Evolutionary conservation across 2,797 vertebrate species (phyloP), one percentile per base, ranked within the genome.

Genomic region (Bovichtus variegatus): DNA sequence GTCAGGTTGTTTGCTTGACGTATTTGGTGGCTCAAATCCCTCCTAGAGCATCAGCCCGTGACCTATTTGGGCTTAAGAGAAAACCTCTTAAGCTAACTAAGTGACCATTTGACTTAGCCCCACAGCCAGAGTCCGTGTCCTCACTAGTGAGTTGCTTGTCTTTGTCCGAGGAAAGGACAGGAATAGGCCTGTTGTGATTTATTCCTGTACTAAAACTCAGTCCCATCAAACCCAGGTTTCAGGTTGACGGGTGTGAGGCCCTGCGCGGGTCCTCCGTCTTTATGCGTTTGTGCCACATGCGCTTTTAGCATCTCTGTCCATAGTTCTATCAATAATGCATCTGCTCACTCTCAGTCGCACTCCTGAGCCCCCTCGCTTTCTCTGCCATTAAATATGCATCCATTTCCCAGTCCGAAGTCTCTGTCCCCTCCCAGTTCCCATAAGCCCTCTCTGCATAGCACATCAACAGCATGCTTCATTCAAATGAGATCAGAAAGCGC

Each of bases 311-410:
- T 90, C 83, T 92, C 85, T 11, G 78, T 90, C 88, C 83, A 38
- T 79, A 64, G 76, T 78, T 72, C 34, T 71, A 94, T 95, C 83
- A 95, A 94, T 94, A 92, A 94, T 95, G 91, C 81, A 95, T 77
- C 71, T 53, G 58, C 69, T 85, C 85, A 87, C 90, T 92, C 83
- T 90, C 61, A 10, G 83, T 87, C 85, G 88, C 74, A 51, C 87
- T 87, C 78, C 80, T 38, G 70, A 87, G 82, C 78, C 87, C n/a
- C 31, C 57, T 64, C 11, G 65, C 87, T 93, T 92, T 91, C 87
- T 81, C 81, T 73, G 23, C 63, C 69, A 94, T 94, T 92, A 94
- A 95, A 93, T 91, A 94, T 95, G 87, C 87, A 94, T 93, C 74
- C 15, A 21, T 83, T 91, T 92, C 91, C 87, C 83, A 77, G 84